These are phyloP conservation scores for Netelia fuscicornis DNA, from an alignment of 2,888 invertebrate genomes.

Conservation along the genomic window DNA sequence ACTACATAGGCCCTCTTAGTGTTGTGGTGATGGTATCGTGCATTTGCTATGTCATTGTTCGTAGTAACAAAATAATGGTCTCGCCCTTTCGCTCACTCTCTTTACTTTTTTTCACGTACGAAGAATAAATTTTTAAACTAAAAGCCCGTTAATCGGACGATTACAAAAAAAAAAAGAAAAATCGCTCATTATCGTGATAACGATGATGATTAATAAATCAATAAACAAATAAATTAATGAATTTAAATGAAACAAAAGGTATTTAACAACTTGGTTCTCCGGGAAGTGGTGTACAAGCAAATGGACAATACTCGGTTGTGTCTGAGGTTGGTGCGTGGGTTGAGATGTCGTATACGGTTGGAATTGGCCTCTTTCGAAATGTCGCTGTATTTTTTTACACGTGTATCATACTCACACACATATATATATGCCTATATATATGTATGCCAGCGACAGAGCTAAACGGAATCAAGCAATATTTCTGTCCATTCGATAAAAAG, in stretches of 20 bases:
- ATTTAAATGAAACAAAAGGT: constrained; percentile 13
- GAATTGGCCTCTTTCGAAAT: constrained; percentile 68
- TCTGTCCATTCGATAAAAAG: background rate
- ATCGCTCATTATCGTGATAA: constrained; percentile 45
- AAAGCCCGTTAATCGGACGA: constrained; percentile 20
- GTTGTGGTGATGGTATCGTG: constrained; percentile 85
- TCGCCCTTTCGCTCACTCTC: constrained; percentile 70
- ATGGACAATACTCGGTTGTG: constrained; percentile 81
- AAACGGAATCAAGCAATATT: constrained; percentile 42
- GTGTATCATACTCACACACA: background rate
- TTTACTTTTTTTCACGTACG: constrained; percentile 55
- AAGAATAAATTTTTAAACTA: constrained; percentile 1
- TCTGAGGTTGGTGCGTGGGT: constrained; percentile 78
- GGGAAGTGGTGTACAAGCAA: constrained; percentile 80
- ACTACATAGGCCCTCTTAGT: constrained; percentile 80
- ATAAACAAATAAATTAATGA: background rate
- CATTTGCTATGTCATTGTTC: constrained; percentile 84
- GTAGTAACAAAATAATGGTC: constrained; percentile 76
- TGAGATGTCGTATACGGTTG: constrained; percentile 75
- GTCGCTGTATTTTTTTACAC: constrained; percentile 46
- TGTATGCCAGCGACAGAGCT: background rate
- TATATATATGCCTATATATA: background rate
- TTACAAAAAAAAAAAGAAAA: background rate
- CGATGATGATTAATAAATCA: constrained; percentile 43
- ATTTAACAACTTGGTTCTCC: constrained; percentile 70